phyloP scores from a whole-genome alignment of 1,140 invertebrate genomes.

The Lepidurus arcticus region DNA sequence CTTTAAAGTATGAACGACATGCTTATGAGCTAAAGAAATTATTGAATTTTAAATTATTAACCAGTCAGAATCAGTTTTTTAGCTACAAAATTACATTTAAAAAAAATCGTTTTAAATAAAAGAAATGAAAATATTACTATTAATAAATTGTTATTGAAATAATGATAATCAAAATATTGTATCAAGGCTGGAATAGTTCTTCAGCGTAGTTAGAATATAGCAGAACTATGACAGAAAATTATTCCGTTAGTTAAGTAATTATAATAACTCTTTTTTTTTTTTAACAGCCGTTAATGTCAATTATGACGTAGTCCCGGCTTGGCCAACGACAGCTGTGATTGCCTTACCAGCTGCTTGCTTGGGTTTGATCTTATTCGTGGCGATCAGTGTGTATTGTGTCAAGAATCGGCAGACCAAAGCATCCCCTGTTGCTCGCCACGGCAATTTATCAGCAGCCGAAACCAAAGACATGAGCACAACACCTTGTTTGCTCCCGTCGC shows the following conservation, averaged over 20 bases:
- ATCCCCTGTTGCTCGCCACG: conserved; percentile 1
- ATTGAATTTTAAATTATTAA: background rate
- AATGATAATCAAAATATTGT: no score
- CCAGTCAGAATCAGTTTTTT: background rate
- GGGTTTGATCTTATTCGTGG: conserved; percentile 28
- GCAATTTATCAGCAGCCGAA: conserved; percentile 11
- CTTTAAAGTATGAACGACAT: no score
- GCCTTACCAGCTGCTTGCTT: conserved; percentile 25
- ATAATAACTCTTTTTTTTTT: background rate
- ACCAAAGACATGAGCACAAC: conserved; percentile 32
- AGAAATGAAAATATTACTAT: no score
- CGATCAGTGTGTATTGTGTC: conserved; percentile 30
- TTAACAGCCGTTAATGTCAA: conserved; percentile 13
- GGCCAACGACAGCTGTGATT: conserved; percentile 29
- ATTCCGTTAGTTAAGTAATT: no score
- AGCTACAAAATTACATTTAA: background rate
- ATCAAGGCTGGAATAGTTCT: no score
- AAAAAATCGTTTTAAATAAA: background rate
- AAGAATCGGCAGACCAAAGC: conserved; percentile 24
- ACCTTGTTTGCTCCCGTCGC: conserved; percentile 26
- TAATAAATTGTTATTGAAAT: no score
- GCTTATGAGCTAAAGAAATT: no score
- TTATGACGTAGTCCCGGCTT: conserved; percentile 20
- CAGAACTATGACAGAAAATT: no score
- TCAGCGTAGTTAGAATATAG: no score